Base-by-base conservation (phyloP, 2,797 vertebrate genomes). In the Sciurus vulgaris region DNA sequence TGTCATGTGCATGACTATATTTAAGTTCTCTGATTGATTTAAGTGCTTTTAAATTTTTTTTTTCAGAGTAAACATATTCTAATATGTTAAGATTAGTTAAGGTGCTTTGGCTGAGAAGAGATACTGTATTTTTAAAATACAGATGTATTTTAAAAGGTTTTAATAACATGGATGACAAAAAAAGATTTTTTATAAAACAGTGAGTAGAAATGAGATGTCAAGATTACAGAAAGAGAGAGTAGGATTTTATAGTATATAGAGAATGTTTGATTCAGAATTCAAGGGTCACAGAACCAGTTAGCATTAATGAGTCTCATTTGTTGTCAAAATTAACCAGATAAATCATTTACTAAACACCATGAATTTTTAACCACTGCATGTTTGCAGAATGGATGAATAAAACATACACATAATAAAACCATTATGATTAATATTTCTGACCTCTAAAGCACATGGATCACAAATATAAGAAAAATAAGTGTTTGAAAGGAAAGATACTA, bases 381-480 rank as follows among this genome's bases (percentile, higher is more conserved):
- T 82, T 91, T 84, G 35, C 38, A 3, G 7, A 77, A 67, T 83
- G 17, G 2, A 76, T 95, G 15, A 63, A 67, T 63, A 93, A 93
- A 84, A 79, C 38, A 92, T 30, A 87, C 1, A 82, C 17, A 69
- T 47, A 86, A 63, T 47, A 61, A 89, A 81, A 93, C 2, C 61
- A 9, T 44, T 89, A 61, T 87, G 81, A 92, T 83, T 56, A 79
- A 86, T 84, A 87, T 30, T 87, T 87, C 33, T 94, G 41, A 35
- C 30, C 24, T 89, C 56, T 69, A 56, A 86, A 89, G 44, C 14
- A 30, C 26, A 44, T 94, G 26, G 13, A 38, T 18, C 54, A 89
- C 44, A 95, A 79, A 59, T 72, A 67, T 41, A 74, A 77, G 47
- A 33, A 91, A 94, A 94, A 63, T 93, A 95, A 96, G 86, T 94